Percentiles rank a stretch among this genome's conserved stretches.
Evolutionary conservation across 2,797 vertebrate species (phyloP).

Genomic region (Rhinella marina): DNA sequence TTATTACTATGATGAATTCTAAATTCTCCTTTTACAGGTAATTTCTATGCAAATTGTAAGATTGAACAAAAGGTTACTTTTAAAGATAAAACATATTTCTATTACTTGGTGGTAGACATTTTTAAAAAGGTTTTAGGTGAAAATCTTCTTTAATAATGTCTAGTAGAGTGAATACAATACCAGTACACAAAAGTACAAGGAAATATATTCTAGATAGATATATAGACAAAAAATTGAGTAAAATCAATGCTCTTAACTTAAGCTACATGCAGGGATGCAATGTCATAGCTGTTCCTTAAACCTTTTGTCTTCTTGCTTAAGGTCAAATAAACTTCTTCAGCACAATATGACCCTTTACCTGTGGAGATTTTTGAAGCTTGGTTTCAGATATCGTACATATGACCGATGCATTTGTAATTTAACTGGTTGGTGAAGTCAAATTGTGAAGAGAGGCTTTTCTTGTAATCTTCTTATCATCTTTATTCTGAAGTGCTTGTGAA

Average conservation of each 20-base stretch:
- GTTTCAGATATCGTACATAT: constrained; percentile 69
- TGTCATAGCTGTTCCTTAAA: constrained; percentile 66
- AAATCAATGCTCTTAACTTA: background rate
- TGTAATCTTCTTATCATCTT: constrained; percentile 83
- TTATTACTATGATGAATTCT: too few species aligned
- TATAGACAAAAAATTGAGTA: background rate
- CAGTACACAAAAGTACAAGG: background rate
- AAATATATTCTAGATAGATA: background rate
- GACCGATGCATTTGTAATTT: constrained; percentile 78
- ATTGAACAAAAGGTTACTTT: too few species aligned
- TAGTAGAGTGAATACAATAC: background rate
- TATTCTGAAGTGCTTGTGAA: constrained; percentile 75
- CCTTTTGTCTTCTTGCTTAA: constrained; percentile 66
- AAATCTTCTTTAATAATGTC: background rate
- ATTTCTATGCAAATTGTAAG: too few species aligned
- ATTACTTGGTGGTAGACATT: background rate
- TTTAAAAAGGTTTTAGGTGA: background rate
- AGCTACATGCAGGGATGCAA: constrained; percentile 39
- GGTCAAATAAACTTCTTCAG: constrained; percentile 75
- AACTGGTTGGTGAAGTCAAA: constrained; percentile 76
- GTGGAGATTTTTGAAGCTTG: constrained; percentile 72
- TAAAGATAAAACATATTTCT: too few species aligned
- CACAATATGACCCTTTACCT: constrained; percentile 75
- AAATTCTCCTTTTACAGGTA: too few species aligned
- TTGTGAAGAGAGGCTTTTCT: constrained; percentile 78